Evolutionary conservation across 2,888 invertebrate species (phyloP), one percentile per base, ranked within the genome.

Genomic region (Blera fallax): DNA sequence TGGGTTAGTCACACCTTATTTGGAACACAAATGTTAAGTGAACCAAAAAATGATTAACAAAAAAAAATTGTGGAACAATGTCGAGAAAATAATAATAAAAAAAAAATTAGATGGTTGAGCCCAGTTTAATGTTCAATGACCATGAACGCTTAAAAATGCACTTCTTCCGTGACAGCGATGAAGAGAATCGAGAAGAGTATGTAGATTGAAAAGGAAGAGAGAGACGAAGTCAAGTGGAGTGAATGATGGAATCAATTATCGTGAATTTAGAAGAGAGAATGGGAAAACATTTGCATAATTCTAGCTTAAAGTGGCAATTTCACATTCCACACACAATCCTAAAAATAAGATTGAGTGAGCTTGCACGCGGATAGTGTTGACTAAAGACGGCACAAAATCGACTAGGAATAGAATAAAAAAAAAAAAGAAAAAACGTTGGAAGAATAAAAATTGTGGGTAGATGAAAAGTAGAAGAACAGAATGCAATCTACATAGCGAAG

Each of bases 121-220:
- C 43, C 7, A 2, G 21, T 11, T 32, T 7, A 37, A 65, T 73
- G 67, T 52, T 73, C 73, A 83, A 37, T 83, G 80, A 80, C 80
- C 79, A 80, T 84, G 84, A 84, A 43, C 77, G 50, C 48, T 45
- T 52, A 50, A 64, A 82, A 76, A 45, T 82, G 77, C 56, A 69
- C 14, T 40, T 40, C 14, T 40, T 34, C 32, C 5, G 14, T 40
- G 40, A 40, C 14, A 40, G 14, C 40, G 11, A 37, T 8, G 54
- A 54, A 29, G 8, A 52, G 6, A 27, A n/a, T n/a, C n/a, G n/a
- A n/a, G n/a, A n/a, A n/a, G 27, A 7, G 10, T 14, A n/a, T 18
- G 18, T 14, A n/a, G 6, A 37, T 11, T 5, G 14, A 43, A n/a
- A 8, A n/a, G 21, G n/a, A 43, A 56, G 32, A 56, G 14, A 37